phyloP scores from a whole-genome alignment of 2,888 invertebrate species.

The Pollenia angustigena region DNA sequence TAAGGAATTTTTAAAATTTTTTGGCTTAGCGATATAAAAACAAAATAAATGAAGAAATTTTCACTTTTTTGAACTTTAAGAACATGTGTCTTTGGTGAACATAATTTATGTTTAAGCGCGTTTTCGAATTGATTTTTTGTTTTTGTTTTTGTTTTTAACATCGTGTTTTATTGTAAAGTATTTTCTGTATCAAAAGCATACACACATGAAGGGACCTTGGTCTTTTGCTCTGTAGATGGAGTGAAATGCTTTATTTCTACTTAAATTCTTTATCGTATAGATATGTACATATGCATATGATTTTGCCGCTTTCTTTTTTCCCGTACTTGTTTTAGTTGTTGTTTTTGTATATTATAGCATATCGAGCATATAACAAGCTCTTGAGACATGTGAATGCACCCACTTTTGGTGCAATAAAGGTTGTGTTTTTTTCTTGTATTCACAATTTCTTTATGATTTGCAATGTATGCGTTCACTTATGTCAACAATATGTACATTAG shows the following conservation, averaged over 20 bases:
- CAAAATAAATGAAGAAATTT: conserved; percentile 30
- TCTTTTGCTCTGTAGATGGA: neutral
- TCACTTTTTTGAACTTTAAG: conserved; percentile 68
- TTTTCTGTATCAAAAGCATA: neutral
- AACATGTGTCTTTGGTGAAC: conserved; percentile 9
- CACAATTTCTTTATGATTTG: conserved; percentile 40
- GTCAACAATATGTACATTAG: neutral
- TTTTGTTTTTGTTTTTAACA: conserved; percentile 31
- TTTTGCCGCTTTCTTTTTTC: conserved; percentile 60
- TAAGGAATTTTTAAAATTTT: conserved; percentile 53
- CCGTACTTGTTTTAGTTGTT: conserved; percentile 45
- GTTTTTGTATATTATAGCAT: conserved; percentile 72
- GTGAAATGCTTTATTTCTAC: conserved; percentile 33
- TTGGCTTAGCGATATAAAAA: conserved; percentile 11
- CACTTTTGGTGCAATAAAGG: conserved; percentile 78
- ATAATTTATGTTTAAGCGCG: conserved; percentile 5
- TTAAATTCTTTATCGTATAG: conserved; percentile 11
- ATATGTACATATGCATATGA: conserved; percentile 38
- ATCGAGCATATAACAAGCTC: conserved; percentile 83
- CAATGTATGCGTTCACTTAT: neutral
- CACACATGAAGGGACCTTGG: conserved; percentile 49
- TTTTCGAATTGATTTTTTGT: conserved; percentile 56
- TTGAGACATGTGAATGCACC: conserved; percentile 84
- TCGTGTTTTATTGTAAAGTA: conserved; percentile 13
- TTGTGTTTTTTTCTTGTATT: conserved; percentile 37